Evolutionary conservation across 2,888 invertebrate genomes (phyloP), one percentile per base, ranked within the genome.

Genomic region (Pocota personata): DNA sequence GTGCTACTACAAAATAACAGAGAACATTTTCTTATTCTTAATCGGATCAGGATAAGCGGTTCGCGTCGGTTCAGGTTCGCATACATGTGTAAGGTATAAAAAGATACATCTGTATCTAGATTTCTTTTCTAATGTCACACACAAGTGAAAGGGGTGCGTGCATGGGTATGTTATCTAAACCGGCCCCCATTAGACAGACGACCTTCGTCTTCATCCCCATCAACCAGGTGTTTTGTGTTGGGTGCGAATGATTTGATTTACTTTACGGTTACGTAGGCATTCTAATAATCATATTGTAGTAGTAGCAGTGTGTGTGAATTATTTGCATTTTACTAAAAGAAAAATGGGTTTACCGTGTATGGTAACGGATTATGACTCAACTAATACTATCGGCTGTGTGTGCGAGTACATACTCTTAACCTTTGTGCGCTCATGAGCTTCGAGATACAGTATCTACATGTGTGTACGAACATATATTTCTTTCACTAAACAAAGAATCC

Each of bases 11-110:
- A 30, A 0, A 48, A 52, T 30, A 69, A 30, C 48, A 46, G 40
- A 52, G 67, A 69, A 57, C 40, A 75, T 79, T 75, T 84, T 76
- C 84, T 82, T 82, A 86, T 88, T 86, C 86, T 80, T 88, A 88
- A 88, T 88, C 88, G 88, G 88, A 88, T 88, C 86, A 88, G 88
- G 88, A 88, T 88, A 87, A 88, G 88, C 88, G 75, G 52, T 77
- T 79, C 69, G 55, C 32, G 60, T 69, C 35, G 27, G 79, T 72
- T 82, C 55, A 71, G 76, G 57, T 76, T 66, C 64, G 35, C 62
- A 60, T 58, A 60, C 24, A 78, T n/a, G n/a, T n/a, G n/a, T 55
- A 60, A 67, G 27, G 35, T 57, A 71, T 27, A 37, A n/a, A 62
- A 60, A 60, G 58, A 62, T 71, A 62, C 58, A 16, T 69, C 7